Percentiles rank a stretch among this genome's conserved stretches.
Conservation (phyloP, 2,888 invertebrate species). For the Ptilodon capucinus region DNA sequence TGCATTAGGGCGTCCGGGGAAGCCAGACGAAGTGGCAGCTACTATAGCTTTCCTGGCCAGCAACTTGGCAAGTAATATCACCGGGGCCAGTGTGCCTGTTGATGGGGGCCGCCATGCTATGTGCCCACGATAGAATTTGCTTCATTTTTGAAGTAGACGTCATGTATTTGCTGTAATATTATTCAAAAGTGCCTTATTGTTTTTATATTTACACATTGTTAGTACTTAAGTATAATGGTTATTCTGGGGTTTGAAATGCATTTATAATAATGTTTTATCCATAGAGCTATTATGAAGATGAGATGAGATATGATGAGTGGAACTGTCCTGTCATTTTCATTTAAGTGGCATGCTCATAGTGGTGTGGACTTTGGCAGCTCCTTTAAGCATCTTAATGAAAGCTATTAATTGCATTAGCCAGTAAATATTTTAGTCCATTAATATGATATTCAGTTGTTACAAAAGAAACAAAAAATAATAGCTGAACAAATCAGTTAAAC, state of each 20-base stretch:
- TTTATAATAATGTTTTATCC: not conserved
- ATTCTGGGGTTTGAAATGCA: not conserved
- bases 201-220: not conserved
- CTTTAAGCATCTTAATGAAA: no score
- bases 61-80: constrained; percentile 93
- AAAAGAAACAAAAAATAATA: no score
- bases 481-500: no score
- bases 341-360: no score
- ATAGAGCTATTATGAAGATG: no score
- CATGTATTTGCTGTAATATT: not conserved
- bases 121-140: constrained; percentile 89
- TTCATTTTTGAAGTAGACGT: not conserved
- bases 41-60: constrained; percentile 96
- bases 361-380: no score
- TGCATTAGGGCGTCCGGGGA: constrained; percentile 94
- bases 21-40: constrained; percentile 92
- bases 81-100: constrained; percentile 93
- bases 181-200: not conserved
- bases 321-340: no score
- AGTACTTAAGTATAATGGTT: not conserved
- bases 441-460: no score
- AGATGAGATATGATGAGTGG: no score
- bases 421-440: no score
- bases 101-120: constrained; percentile 98
- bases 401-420: no score